Percentiles rank a stretch among this genome's conserved stretches.
Conservation (phyloP, 2,113 vertebrate species). For the Mus pahari region DNA sequence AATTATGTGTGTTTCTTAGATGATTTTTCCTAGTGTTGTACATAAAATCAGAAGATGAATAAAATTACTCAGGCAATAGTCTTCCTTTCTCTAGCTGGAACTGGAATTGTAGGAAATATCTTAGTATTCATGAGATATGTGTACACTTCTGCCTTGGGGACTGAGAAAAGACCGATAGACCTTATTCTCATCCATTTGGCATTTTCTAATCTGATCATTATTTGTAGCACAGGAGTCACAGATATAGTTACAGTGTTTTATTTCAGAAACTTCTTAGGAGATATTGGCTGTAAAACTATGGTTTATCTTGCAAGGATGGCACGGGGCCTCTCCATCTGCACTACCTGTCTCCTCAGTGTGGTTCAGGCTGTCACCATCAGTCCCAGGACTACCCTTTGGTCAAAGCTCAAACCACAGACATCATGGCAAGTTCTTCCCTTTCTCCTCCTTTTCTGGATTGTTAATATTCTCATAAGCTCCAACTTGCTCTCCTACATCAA, state of each 20-base stretch:
- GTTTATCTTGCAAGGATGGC: too few species aligned
- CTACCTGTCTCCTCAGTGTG: neutral
- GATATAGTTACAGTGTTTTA: too few species aligned
- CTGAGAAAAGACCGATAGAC: neutral
- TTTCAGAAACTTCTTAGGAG: too few species aligned
- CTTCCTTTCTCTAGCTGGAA: neutral
- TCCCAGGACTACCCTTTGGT: neutral
- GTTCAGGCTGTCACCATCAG: neutral
- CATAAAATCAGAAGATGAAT: neutral
- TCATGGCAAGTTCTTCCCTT: neutral
- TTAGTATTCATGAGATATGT: neutral
- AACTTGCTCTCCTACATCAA: conserved; percentile 22
- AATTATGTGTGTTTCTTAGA: neutral
- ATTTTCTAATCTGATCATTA: neutral
- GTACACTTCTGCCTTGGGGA: neutral
- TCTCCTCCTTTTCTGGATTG: neutral
- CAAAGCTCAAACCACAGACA: neutral
- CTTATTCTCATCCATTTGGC: conserved; percentile 10
- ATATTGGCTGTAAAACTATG: too few species aligned
- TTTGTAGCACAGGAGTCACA: neutral
- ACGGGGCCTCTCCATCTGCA: too few species aligned
- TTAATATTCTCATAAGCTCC: neutral
- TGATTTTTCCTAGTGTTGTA: neutral
- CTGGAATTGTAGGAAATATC: neutral
- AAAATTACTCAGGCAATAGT: neutral